These are phyloP conservation scores for Dryococelus australis DNA, from an alignment of 2,888 invertebrate species.

Conservation along the genomic window DNA sequence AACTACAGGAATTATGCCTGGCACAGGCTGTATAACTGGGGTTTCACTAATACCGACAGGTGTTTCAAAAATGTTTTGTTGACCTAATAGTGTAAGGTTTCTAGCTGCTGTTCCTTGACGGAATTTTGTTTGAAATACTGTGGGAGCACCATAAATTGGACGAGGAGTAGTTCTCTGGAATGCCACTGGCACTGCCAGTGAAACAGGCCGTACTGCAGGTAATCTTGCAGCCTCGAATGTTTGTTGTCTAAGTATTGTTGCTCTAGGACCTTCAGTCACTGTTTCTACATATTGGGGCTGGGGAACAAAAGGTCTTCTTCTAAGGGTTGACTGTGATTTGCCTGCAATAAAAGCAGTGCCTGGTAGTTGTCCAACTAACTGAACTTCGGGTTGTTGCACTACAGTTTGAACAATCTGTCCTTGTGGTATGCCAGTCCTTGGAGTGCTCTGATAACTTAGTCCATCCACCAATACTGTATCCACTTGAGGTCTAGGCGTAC, in stretches of 20 bases:
- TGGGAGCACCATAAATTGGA: neutral
- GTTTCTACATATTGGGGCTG: neutral
- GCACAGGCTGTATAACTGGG: neutral
- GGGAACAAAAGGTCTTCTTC: neutral
- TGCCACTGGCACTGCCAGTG: neutral
- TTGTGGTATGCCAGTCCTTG: neutral
- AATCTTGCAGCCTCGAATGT: neutral
- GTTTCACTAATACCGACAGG: neutral
- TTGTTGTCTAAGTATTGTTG: conserved; percentile 2
- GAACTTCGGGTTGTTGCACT: neutral
- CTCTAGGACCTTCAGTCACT: neutral
- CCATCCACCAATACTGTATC: neutral
- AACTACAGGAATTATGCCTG: neutral
- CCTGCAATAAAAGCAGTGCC: neutral
- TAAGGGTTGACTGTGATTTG: neutral
- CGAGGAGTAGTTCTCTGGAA: neutral
- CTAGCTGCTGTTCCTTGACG: too few relatives aligned
- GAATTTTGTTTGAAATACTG: neutral
- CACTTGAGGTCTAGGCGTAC: conserved; percentile 4
- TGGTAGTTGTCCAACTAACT: neutral
- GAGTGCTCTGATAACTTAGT: conserved; percentile 22
- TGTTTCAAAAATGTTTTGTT: neutral
- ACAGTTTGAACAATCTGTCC: conserved; percentile 24
- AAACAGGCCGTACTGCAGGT: neutral
- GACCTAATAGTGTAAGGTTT: neutral